A percentile compares a stretch with the other conserved stretches of the same genome.
Conservation (phyloP, 2,888 invertebrate species). For the Drosophila helvetica region DNA sequence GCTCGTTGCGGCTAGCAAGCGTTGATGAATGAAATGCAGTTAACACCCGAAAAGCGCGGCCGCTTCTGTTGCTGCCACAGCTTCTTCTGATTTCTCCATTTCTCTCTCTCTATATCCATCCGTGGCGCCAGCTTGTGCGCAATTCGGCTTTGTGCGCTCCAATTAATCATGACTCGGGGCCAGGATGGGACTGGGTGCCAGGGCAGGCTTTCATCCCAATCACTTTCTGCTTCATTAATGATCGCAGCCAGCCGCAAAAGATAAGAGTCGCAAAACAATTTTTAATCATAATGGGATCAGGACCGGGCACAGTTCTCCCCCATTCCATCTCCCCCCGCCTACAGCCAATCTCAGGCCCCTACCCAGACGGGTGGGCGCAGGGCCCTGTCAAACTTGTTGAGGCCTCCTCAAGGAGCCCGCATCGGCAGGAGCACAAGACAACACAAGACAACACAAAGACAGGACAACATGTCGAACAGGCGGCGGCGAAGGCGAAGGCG, state of each 20-base stretch:
- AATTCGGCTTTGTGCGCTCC: constrained; percentile 36
- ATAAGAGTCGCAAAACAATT: constrained; percentile 68
- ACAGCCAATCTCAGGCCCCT: constrained; percentile 3
- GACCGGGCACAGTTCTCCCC: neutral
- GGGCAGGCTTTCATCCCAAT: constrained; percentile 36
- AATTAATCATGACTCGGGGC: constrained; percentile 67
- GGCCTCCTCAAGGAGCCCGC: constrained; percentile 44
- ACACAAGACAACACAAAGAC: constrained; percentile 52
- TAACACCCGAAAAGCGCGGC: constrained; percentile 67
- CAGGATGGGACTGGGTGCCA: constrained; percentile 7
- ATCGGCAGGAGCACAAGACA: constrained; percentile 14
- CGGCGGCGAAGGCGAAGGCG: constrained; percentile 10
- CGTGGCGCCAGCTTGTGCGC: constrained; percentile 38
- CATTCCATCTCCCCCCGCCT: neutral
- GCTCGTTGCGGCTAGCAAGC: constrained; percentile 70
- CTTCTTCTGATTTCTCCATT: constrained; percentile 60
- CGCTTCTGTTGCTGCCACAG: constrained; percentile 36
- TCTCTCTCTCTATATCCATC: constrained; percentile 4
- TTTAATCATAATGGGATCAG: constrained; percentile 74
- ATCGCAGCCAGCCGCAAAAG: constrained; percentile 54
- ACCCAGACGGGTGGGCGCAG: neutral
- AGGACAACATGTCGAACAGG: constrained; percentile 53
- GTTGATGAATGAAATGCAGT: constrained; percentile 81
- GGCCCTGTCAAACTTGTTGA: constrained; percentile 70
- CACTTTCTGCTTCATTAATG: constrained; percentile 57